A percentile compares a stretch with the other conserved stretches of the same genome.
These are phyloP conservation scores for Cantharis flavilabris DNA, from an alignment of 2,888 invertebrate species.

Conservation along the genomic window DNA sequence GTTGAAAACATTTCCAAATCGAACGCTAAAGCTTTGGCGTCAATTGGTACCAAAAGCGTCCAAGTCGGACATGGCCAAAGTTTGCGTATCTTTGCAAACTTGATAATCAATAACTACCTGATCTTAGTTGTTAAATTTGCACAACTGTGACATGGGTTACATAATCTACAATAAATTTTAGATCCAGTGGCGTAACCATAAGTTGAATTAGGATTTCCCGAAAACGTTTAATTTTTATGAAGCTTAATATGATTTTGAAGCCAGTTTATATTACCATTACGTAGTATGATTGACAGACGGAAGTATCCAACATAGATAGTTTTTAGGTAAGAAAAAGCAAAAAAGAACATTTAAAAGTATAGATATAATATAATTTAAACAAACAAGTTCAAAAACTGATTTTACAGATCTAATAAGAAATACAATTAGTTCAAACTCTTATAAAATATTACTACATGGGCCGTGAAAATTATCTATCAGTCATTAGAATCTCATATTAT, in stretches of 20 bases:
- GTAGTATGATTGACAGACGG: not conserved
- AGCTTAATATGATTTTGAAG: too few species aligned
- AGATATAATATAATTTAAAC: not conserved
- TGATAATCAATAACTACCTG: not conserved
- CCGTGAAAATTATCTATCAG: slow-evolving; percentile 14
- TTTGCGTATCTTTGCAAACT: not conserved
- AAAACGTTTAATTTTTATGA: not conserved
- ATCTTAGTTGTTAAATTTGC: not conserved
- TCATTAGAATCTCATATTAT: slow-evolving; percentile 7
- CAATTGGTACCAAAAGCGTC: too few species aligned
- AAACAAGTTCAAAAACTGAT: not conserved
- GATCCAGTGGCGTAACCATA: not conserved
- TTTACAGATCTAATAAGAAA: not conserved
- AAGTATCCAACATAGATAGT: not conserved
- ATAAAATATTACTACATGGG: slow-evolving; percentile 5
- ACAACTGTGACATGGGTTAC: not conserved
- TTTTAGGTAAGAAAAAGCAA: not conserved
- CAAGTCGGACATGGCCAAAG: too few species aligned
- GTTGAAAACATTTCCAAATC: too few species aligned
- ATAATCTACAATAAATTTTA: not conserved
- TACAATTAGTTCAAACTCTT: slow-evolving; percentile 1
- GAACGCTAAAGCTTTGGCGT: too few species aligned
- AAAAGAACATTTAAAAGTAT: not conserved
- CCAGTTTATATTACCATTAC: not conserved
- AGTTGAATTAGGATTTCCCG: not conserved